Percentiles rank a stretch among this genome's conserved stretches.
Conservation (phyloP, 2,888 invertebrate species). For the Oscheius sp. region DNA sequence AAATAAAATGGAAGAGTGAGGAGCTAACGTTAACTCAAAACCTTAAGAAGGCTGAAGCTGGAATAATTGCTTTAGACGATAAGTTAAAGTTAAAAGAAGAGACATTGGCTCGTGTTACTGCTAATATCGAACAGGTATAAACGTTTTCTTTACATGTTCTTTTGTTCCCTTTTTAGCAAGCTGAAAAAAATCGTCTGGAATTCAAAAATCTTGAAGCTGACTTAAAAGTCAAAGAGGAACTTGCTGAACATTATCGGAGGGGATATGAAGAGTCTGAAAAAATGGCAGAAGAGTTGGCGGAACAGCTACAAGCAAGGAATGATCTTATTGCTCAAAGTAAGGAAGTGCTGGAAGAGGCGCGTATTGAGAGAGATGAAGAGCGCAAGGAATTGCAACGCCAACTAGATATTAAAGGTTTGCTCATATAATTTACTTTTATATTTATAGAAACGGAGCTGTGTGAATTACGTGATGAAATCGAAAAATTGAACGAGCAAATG, state of each 20-base stretch:
- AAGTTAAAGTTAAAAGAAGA: conserved; percentile 13
- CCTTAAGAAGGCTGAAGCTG: conserved; percentile 8
- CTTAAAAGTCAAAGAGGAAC: conserved; percentile 28
- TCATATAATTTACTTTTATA: neutral
- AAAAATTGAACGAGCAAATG: conserved; percentile 51
- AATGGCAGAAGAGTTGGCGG: conserved; percentile 1
- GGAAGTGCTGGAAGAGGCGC: conserved; percentile 14
- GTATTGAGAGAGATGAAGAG: conserved; percentile 15
- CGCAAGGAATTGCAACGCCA: neutral
- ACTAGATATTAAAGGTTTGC: conserved; percentile 23
- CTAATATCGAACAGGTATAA: conserved; percentile 16
- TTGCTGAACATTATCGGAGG: conserved; percentile 32
- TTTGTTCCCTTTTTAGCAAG: conserved; percentile 1
- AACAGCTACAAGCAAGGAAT: conserved; percentile 3
- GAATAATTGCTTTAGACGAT: conserved; percentile 5
- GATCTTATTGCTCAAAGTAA: conserved; percentile 3
- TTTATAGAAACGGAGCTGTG: conserved; percentile 39
- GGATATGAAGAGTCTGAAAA: conserved; percentile 16
- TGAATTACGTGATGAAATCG: conserved; percentile 45
- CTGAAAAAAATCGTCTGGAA: conserved; percentile 17
- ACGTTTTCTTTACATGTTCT: neutral
- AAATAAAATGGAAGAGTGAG: conserved; percentile 35
- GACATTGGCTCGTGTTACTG: conserved; percentile 10
- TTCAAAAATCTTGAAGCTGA: conserved; percentile 16
- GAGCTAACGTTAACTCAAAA: conserved; percentile 1